These are phyloP conservation scores for Onychomys leucogaster DNA, from an alignment of 2,797 vertebrate species.

Conservation along the genomic window DNA sequence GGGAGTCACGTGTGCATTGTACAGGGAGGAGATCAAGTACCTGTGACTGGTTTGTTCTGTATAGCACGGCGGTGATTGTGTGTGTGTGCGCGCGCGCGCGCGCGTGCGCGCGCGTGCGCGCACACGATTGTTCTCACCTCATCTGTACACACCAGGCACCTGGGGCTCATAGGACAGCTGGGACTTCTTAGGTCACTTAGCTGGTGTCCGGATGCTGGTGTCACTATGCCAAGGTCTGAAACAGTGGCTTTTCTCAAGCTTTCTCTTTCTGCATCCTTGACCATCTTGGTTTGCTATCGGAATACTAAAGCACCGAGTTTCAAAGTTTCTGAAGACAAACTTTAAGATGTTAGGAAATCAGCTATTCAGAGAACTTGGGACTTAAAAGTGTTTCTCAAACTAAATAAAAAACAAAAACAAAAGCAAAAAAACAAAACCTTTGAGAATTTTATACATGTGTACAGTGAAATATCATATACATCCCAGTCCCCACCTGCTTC, in stretches of 20 bases:
- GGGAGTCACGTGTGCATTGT: neutral
- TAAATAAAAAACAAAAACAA: neutral
- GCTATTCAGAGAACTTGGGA: neutral
- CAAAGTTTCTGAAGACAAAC: neutral
- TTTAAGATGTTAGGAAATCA: slow-evolving; percentile 10
- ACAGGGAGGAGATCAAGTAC: neutral
- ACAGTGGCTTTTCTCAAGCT: neutral
- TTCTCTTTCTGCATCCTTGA: neutral
- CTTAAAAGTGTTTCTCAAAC: neutral
- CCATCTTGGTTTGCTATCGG: neutral
- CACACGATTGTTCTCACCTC: neutral
- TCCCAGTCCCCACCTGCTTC: too few relatives aligned
- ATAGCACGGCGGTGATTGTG: neutral
- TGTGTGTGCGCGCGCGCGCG: too few relatives aligned
- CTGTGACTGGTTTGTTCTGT: neutral
- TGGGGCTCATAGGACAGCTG: neutral
- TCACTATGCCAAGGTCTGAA: neutral
- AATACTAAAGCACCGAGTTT: neutral
- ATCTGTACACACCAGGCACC: neutral
- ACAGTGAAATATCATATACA: neutral
- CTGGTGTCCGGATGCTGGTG: neutral
- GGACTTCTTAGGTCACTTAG: neutral
- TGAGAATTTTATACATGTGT: neutral
- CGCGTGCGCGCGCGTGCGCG: too few relatives aligned
- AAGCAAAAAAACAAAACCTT: neutral